phyloP scores from a whole-genome alignment of 1,140 invertebrate species.

The Cephus cinctus region DNA sequence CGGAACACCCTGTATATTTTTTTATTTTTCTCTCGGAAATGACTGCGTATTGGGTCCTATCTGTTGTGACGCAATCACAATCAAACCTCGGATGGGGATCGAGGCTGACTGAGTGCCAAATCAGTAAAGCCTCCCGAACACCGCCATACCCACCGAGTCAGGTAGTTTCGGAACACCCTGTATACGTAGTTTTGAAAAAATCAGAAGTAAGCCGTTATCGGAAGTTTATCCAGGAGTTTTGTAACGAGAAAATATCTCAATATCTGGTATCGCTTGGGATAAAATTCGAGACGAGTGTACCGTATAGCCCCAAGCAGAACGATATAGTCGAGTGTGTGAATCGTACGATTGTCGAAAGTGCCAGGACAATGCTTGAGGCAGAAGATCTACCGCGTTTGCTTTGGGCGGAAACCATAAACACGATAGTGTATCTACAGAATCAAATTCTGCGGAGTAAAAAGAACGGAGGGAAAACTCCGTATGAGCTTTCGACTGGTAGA shows the following conservation, averaged over 20 bases:
- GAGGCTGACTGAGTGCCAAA: too few species aligned
- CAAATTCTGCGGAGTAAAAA: conserved; percentile 17
- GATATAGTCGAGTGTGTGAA: conserved; percentile 46
- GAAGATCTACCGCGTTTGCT: conserved; percentile 36
- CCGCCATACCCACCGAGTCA: conserved; percentile 23
- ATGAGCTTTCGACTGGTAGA: conserved; percentile 32
- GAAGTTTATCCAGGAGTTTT: neutral
- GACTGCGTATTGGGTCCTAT: too few species aligned
- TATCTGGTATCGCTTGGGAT: conserved; percentile 4
- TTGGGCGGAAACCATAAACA: conserved; percentile 54
- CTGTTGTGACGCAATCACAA: too few species aligned
- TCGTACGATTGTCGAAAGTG: conserved; percentile 46
- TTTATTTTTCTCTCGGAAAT: too few species aligned
- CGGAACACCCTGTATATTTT: too few species aligned
- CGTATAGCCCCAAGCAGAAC: conserved; percentile 49
- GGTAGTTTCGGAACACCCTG: conserved; percentile 15
- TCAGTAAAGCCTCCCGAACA: conserved; percentile 19
- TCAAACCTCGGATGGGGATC: too few species aligned
- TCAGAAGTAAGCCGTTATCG: conserved; percentile 1
- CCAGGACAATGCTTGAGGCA: conserved; percentile 40
- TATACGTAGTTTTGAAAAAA: conserved; percentile 6
- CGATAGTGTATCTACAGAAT: conserved; percentile 37
- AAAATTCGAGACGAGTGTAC: conserved; percentile 23
- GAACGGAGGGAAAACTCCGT: conserved; percentile 31
- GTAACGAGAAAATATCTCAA: conserved; percentile 5